Conservation (phyloP, 2,888 invertebrate genomes). For the Drosophila robusta region DNA sequence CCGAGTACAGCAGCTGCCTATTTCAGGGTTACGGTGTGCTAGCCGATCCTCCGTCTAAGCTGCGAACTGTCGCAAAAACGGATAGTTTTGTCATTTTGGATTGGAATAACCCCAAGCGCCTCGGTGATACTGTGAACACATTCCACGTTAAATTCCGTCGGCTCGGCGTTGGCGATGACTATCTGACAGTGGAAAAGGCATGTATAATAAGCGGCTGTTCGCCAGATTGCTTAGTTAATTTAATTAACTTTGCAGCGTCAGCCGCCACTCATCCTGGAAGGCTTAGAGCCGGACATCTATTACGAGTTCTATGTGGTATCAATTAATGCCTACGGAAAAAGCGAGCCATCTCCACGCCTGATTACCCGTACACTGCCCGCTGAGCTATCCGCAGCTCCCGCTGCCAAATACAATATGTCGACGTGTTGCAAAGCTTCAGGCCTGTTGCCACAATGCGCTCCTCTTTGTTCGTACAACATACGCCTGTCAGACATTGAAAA, state of each 20-base stretch:
- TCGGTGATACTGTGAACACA: slow-evolving; percentile 90
- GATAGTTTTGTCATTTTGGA: slow-evolving; percentile 91
- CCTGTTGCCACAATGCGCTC: slow-evolving; percentile 87
- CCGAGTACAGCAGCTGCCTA: slow-evolving; percentile 92
- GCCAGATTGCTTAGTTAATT: slow-evolving; percentile 56
- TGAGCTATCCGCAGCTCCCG: slow-evolving; percentile 81
- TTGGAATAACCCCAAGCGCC: slow-evolving; percentile 90
- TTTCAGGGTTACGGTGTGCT: slow-evolving; percentile 94
- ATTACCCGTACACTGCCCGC: slow-evolving; percentile 89
- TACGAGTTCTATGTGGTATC: slow-evolving; percentile 93
- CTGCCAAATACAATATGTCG: slow-evolving; percentile 91
- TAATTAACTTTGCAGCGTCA: slow-evolving; percentile 85
- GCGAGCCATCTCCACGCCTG: slow-evolving; percentile 90
- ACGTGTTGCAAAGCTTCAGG: slow-evolving; percentile 91
- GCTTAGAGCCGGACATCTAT: slow-evolving; percentile 90
- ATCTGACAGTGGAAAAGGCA: slow-evolving; percentile 86
- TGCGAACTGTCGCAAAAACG: slow-evolving; percentile 90
- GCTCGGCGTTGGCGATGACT: slow-evolving; percentile 87
- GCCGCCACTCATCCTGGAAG: slow-evolving; percentile 91
- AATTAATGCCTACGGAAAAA: slow-evolving; percentile 91
- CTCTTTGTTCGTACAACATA: slow-evolving; percentile 92
- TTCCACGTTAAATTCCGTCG: slow-evolving; percentile 88
- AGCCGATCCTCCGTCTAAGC: slow-evolving; percentile 89
- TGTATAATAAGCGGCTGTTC: slow-evolving; percentile 13
- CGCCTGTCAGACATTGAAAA: slow-evolving; percentile 92